Evolutionary conservation across 2,888 invertebrate species (phyloP).

Genomic region (Caenorhabditis doughertyi): DNA sequence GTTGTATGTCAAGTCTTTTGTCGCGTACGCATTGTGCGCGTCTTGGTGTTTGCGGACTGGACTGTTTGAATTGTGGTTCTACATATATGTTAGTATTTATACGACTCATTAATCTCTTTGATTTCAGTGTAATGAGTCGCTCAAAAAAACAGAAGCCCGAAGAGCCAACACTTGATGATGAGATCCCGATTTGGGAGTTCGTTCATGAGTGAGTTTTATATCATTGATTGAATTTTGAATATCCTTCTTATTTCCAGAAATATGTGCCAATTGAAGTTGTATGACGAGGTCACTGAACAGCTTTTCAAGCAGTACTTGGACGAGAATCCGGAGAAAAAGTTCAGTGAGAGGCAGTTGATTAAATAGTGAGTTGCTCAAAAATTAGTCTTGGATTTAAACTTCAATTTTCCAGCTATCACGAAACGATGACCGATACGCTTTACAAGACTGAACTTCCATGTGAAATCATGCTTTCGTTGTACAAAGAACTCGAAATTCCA

Average conservation of each 20-base stretch:
- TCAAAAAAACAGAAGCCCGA: conserved; percentile 13
- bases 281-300: background rate
- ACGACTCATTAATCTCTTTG: too few relatives aligned
- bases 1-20: too few relatives aligned
- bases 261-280: background rate
- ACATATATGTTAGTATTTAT: too few relatives aligned
- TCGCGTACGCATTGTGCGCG: too few relatives aligned
- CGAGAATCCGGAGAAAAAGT: background rate
- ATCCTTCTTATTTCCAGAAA: background rate
- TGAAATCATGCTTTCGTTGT: conserved; percentile 3
- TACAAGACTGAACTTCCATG: conserved; percentile 15
- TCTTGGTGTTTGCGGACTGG: too few relatives aligned
- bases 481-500: conserved; percentile 10
- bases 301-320: conserved; percentile 13
- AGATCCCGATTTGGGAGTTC: conserved; percentile 29
- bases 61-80: too few relatives aligned
- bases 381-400: too few relatives aligned
- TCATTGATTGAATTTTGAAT: background rate
- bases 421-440: conserved; percentile 7
- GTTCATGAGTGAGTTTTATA: conserved; percentile 44
- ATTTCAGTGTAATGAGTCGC: too few relatives aligned
- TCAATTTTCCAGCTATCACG: conserved; percentile 25
- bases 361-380: conserved; percentile 24
- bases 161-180: conserved; percentile 31
- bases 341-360: background rate